Conservation (phyloP, 2,888 invertebrate genomes). For the Coremacera marginata region DNA sequence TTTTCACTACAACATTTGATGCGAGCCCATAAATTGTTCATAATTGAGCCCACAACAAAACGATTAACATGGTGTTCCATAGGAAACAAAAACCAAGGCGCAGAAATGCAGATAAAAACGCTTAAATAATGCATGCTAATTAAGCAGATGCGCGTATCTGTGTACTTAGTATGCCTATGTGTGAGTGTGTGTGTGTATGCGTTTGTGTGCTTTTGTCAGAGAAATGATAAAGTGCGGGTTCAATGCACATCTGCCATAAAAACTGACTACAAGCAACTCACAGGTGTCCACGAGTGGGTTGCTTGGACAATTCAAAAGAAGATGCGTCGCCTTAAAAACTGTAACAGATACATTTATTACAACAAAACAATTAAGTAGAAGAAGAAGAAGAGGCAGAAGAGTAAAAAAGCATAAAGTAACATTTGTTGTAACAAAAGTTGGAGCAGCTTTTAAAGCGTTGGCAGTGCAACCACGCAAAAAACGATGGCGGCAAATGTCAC, state of each 20-base stretch:
- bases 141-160: slow-evolving; percentile 16
- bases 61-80: slow-evolving; percentile 5
- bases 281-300: slow-evolving; percentile 20
- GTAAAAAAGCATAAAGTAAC: background rate
- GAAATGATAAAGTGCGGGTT: slow-evolving; percentile 3
- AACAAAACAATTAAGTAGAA: slow-evolving; percentile 3
- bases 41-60: slow-evolving; percentile 31
- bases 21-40: background rate
- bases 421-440: background rate
- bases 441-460: background rate
- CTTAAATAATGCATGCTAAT: slow-evolving; percentile 30
- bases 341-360: background rate
- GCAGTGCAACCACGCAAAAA: background rate
- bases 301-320: background rate
- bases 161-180: background rate
- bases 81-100: background rate
- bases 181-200: background rate
- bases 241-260: background rate
- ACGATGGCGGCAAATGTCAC: background rate
- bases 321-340: background rate
- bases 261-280: background rate
- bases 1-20: background rate
- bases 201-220: background rate
- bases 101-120: background rate
- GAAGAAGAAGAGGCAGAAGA: background rate